phyloP scores from a whole-genome alignment of 2,888 invertebrate genomes.

The Andrena trimmerana region DNA sequence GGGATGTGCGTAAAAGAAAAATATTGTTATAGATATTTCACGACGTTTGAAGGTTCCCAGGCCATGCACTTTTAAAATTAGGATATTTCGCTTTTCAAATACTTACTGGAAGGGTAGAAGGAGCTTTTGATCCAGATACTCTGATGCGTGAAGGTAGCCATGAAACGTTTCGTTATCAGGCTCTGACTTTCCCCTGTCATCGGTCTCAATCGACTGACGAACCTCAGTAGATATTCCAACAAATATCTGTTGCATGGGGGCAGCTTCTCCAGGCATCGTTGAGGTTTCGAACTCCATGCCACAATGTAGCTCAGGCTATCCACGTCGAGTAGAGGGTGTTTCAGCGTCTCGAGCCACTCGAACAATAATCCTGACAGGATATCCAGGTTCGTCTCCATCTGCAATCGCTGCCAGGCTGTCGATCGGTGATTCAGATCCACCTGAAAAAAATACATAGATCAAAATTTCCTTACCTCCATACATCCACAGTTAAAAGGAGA shows the following conservation, averaged over 20 bases:
- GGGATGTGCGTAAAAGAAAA: too few species aligned
- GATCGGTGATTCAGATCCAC: conserved; percentile 89
- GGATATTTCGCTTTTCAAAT: neutral
- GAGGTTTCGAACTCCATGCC: conserved; percentile 87
- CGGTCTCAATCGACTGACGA: conserved; percentile 89
- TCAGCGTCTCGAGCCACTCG: conserved; percentile 92
- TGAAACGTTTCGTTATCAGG: conserved; percentile 88
- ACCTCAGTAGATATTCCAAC: conserved; percentile 90
- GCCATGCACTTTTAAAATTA: too few species aligned
- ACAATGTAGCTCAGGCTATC: conserved; percentile 90
- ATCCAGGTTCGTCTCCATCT: conserved; percentile 88
- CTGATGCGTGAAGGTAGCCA: conserved; percentile 90
- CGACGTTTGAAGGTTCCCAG: neutral
- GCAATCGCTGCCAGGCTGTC: conserved; percentile 89
- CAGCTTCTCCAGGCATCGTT: conserved; percentile 88
- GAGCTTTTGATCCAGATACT: conserved; percentile 86
- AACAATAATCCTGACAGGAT: conserved; percentile 89
- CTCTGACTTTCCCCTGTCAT: conserved; percentile 87
- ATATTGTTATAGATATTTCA: too few species aligned
- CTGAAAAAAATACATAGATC: conserved; percentile 73
- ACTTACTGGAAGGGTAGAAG: conserved; percentile 85
- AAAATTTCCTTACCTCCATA: too few species aligned
- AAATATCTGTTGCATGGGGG: conserved; percentile 88
- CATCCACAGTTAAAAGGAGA: too few species aligned
- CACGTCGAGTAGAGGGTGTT: conserved; percentile 88